Conservation (phyloP, 2,113 vertebrate species). For the Channa maculata region DNA sequence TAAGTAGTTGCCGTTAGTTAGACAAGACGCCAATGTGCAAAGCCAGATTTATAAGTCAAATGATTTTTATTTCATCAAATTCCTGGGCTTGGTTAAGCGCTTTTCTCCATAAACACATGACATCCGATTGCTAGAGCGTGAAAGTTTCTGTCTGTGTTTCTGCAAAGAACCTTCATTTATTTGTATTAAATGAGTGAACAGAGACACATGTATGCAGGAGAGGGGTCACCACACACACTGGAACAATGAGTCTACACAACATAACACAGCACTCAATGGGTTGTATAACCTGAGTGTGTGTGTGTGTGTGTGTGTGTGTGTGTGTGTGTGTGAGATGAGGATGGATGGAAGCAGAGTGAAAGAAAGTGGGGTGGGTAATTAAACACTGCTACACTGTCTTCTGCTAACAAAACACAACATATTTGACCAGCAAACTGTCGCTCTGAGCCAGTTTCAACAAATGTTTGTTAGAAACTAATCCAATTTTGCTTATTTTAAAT, state of each 20-base stretch:
- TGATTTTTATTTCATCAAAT: no score
- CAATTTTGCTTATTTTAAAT: neutral
- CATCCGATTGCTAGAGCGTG: slow-evolving; percentile 13
- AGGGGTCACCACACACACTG: slow-evolving; percentile 8
- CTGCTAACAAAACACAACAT: slow-evolving; percentile 9
- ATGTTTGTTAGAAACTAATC: slow-evolving; percentile 6
- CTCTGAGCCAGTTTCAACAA: neutral
- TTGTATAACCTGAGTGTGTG: slow-evolving; percentile 54
- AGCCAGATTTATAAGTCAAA: no score
- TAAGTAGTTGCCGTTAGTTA: no score
- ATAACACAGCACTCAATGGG: slow-evolving; percentile 10
- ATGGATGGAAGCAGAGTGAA: slow-evolving; percentile 15
- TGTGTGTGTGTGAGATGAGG: slow-evolving; percentile 26
- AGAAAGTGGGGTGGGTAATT: slow-evolving; percentile 19
- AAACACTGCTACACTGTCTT: slow-evolving; percentile 9
- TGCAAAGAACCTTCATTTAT: slow-evolving; percentile 43
- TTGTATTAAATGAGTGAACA: slow-evolving; percentile 30
- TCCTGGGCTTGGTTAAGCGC: no score
- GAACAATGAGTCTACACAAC: slow-evolving; percentile 47
- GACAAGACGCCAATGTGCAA: no score
- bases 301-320: no score
- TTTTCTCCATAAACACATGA: slow-evolving; percentile 15
- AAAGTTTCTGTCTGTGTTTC: neutral
- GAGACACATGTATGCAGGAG: neutral
- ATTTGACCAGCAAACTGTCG: neutral